Percentiles rank a stretch among this genome's conserved stretches.
Evolutionary conservation across 2,797 vertebrate genomes (phyloP).

Genomic region (Oryzias dopingdopingensis): DNA sequence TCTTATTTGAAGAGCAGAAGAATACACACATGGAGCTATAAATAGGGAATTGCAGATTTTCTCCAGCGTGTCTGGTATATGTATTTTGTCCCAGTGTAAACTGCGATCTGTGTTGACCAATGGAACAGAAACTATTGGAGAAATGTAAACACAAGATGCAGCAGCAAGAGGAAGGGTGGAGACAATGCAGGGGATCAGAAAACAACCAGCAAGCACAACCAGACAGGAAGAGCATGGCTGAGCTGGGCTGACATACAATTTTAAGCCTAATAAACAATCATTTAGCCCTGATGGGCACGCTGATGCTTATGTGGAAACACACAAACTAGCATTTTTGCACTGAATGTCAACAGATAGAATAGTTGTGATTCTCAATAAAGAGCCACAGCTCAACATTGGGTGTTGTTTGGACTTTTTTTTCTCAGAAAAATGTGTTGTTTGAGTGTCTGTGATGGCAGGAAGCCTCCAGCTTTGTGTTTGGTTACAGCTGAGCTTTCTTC

Average conservation of each 20-base stretch:
- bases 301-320: not conserved
- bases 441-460: slow-evolving; percentile 45
- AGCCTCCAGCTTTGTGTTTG: slow-evolving; percentile 46
- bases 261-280: too few species aligned
- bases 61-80: slow-evolving; percentile 24
- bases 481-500: slow-evolving; percentile 9
- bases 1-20: slow-evolving; percentile 2
- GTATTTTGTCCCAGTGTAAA: slow-evolving; percentile 29
- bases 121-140: slow-evolving; percentile 29
- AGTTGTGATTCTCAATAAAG: slow-evolving; percentile 43
- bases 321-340: slow-evolving; percentile 8
- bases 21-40: slow-evolving; percentile 1
- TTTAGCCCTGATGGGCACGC: not conserved
- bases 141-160: slow-evolving; percentile 46
- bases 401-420: slow-evolving; percentile 41
- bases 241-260: not conserved
- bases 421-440: slow-evolving; percentile 35
- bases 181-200: slow-evolving; percentile 5
- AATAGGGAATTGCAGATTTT: slow-evolving; percentile 9
- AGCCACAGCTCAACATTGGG: slow-evolving; percentile 16
- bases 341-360: slow-evolving; percentile 18
- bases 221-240: slow-evolving; percentile 3
- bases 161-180: slow-evolving; percentile 27
- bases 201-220: slow-evolving; percentile 11
- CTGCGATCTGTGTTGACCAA: slow-evolving; percentile 34